Conservation (phyloP, 92 coral and sea anemone species). For the Zoanthus solanderi region DNA sequence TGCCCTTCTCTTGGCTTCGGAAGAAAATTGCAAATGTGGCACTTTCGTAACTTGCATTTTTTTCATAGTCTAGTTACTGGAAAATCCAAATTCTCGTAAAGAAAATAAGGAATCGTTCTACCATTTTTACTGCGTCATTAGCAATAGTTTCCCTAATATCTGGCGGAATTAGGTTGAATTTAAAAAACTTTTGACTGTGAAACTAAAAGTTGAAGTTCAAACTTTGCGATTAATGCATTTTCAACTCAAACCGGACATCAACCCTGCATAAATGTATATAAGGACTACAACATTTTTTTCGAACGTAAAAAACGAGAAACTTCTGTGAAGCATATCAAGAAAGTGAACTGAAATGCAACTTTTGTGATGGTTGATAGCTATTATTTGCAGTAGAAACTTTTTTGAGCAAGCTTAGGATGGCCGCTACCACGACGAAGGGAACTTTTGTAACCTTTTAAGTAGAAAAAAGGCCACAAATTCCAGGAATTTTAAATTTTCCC, state of each 20-base stretch:
- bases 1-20: constrained; percentile 12
- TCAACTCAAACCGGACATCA: constrained; percentile 10
- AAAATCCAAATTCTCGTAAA: constrained; percentile 11
- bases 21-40: constrained; percentile 37
- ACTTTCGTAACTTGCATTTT: constrained; percentile 31
- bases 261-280: constrained; percentile 15
- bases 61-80: constrained; percentile 25
- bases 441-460: constrained; percentile 17
- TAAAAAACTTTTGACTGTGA: not conserved
- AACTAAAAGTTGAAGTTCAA: constrained; percentile 10
- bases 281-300: not conserved
- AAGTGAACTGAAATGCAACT: not conserved
- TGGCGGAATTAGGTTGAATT: constrained; percentile 7
- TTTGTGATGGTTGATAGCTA: constrained; percentile 18
- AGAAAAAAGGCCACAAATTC: constrained; percentile 24
- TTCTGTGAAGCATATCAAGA: not conserved
- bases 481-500: constrained; percentile 2
- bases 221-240: constrained; percentile 19
- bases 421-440: constrained; percentile 20
- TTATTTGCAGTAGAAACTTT: not conserved
- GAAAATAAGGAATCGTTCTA: constrained; percentile 10
- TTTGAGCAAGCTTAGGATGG: constrained; percentile 11
- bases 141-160: constrained; percentile 19
- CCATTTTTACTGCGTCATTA: constrained; percentile 32
- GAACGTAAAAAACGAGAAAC: constrained; percentile 2